phyloP scores from a whole-genome alignment of 2,888 invertebrate species.

The Euplagia quadripunctaria region DNA sequence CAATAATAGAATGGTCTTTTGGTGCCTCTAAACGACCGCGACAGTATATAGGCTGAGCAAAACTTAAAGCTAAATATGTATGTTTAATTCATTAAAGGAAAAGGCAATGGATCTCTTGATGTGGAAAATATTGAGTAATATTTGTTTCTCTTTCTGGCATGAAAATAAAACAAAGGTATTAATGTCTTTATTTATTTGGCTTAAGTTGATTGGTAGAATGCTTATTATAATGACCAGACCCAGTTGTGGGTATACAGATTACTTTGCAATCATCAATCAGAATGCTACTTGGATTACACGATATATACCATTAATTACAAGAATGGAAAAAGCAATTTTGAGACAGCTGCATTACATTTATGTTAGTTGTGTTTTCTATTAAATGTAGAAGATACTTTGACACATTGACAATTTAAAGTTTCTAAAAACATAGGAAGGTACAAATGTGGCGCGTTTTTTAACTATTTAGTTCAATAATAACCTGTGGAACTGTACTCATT shows the following conservation, averaged over 20 bases:
- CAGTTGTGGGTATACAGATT: constrained; percentile 29
- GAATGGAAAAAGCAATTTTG: constrained; percentile 6
- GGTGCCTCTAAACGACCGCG: too few species aligned
- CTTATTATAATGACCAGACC: constrained; percentile 25
- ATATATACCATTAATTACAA: constrained; percentile 5
- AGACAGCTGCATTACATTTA: not conserved
- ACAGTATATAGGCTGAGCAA: too few species aligned
- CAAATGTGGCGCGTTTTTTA: too few species aligned
- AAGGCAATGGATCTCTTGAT: too few species aligned
- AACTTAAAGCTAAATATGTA: too few species aligned
- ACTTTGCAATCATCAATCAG: constrained; percentile 8
- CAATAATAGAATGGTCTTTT: too few species aligned
- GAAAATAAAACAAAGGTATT: constrained; percentile 22
- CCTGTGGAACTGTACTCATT: not conserved
- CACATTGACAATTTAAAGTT: too few species aligned
- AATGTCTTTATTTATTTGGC: constrained; percentile 47
- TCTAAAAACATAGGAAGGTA: too few species aligned
- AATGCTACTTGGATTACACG: constrained; percentile 25
- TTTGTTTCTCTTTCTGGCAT: not conserved
- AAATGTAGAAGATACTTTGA: not conserved
- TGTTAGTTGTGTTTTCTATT: not conserved
- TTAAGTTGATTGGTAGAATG: constrained; percentile 37
- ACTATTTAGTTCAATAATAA: too few species aligned
- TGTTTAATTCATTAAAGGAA: too few species aligned
- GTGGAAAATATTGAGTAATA: too few species aligned